A percentile compares a stretch with the other conserved stretches of the same genome.
Conservation (phyloP, 2,113 vertebrate genomes). For the Pterocles gutturalis region DNA sequence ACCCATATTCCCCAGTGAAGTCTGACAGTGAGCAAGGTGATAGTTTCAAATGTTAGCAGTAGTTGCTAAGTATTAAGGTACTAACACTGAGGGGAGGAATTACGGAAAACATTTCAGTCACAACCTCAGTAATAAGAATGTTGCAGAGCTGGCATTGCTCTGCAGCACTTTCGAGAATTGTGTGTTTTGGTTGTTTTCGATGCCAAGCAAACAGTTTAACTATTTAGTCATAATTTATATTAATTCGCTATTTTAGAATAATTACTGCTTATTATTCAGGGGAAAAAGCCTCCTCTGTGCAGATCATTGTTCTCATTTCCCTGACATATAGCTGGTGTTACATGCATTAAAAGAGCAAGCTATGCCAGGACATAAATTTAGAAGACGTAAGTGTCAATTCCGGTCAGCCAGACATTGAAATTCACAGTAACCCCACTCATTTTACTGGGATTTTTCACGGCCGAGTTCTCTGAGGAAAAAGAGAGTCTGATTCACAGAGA, state of each 20-base stretch:
- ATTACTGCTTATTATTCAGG: neutral
- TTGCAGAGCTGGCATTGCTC: neutral
- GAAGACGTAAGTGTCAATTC: neutral
- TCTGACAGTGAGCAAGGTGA: neutral
- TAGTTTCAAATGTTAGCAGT: neutral
- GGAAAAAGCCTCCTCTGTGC: neutral
- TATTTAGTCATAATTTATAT: slow-evolving; percentile 1
- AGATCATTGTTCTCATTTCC: neutral
- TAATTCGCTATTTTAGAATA: neutral
- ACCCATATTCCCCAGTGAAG: neutral
- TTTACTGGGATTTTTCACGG: neutral
- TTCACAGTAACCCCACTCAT: neutral
- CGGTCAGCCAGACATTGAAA: neutral
- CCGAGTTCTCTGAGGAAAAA: neutral
- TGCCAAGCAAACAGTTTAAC: slow-evolving; percentile 7
- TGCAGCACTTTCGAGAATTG: neutral
- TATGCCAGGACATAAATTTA: neutral
- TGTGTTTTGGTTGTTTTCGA: neutral
- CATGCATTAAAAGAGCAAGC: neutral
- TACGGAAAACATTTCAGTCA: slow-evolving; percentile 27
- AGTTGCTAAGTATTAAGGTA: neutral
- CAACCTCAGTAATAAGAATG: slow-evolving; percentile 1
- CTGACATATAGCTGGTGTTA: neutral
- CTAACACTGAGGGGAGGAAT: neutral
- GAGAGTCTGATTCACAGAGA: neutral